Conservation (phyloP, 2,888 invertebrate genomes). For the Colostygia pectinataria region DNA sequence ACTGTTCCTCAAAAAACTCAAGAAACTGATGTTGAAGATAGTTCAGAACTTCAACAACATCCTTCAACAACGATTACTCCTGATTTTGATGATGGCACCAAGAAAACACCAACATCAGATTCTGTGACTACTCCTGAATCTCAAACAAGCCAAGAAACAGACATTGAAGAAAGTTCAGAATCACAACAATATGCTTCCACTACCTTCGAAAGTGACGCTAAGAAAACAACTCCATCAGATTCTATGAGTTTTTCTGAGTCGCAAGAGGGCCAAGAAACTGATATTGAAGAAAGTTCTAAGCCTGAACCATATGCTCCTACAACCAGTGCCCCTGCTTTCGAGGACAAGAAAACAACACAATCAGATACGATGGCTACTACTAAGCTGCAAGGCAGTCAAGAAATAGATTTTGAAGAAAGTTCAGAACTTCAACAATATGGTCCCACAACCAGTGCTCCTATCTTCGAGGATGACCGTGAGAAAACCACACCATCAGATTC, state of each 20-base stretch:
- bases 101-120: slow-evolving; percentile 1
- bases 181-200: slow-evolving; percentile 5
- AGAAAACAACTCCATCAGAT: slow-evolving; percentile 26
- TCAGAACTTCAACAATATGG: slow-evolving; percentile 4
- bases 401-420: neutral
- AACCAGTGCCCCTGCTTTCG: slow-evolving; percentile 14
- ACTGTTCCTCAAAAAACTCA: slow-evolving; percentile 2
- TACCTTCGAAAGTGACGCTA: slow-evolving; percentile 28
- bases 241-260: neutral
- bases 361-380: neutral
- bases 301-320: slow-evolving; percentile 6
- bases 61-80: slow-evolving; percentile 11
- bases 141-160: neutral
- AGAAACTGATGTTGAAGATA: slow-evolving; percentile 7
- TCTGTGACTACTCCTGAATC: slow-evolving; percentile 3
- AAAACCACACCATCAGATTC: slow-evolving; percentile 6
- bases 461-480: slow-evolving; percentile 14
- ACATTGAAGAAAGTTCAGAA: slow-evolving; percentile 1
- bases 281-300: slow-evolving; percentile 2
- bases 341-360: slow-evolving; percentile 8
- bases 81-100: slow-evolving; percentile 10
- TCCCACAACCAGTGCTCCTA: slow-evolving; percentile 16
- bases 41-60: slow-evolving; percentile 10
- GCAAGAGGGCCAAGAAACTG: neutral
- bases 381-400: neutral